Evolutionary conservation across 37 sponge, comb jelly and placozoan genomes (phyloP).

Genomic region (Geodia barretti): DNA sequence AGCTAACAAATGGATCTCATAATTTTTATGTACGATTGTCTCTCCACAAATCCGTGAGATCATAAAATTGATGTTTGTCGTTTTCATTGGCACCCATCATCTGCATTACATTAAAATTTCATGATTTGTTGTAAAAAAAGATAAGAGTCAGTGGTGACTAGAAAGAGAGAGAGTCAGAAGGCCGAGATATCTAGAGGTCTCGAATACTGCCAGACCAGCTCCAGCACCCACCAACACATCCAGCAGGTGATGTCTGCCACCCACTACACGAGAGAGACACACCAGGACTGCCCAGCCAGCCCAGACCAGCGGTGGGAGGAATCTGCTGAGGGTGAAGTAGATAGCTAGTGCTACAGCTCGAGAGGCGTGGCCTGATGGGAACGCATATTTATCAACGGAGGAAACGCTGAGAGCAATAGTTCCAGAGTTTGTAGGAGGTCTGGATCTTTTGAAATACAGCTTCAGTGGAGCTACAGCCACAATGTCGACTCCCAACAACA

Average conservation of each 20-base stretch:
- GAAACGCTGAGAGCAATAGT: constrained; percentile 69
- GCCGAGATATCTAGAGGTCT: constrained; percentile 13
- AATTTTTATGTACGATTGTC: not conserved
- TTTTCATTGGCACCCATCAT: too few relatives aligned
- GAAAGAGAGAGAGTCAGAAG: too few relatives aligned
- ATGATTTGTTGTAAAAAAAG: not conserved
- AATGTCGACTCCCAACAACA: constrained; percentile 67
- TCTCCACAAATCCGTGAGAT: not conserved
- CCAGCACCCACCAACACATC: constrained; percentile 74
- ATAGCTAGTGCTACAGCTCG: constrained; percentile 73
- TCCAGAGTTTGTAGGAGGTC: constrained; percentile 69
- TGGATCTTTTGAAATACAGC: constrained; percentile 66
- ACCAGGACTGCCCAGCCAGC: constrained; percentile 74
- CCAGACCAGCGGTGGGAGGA: constrained; percentile 67
- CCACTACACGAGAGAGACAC: constrained; percentile 63
- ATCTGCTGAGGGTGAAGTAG: constrained; percentile 64
- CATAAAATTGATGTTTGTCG: not conserved
- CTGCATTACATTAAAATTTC: not conserved
- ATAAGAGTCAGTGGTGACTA: not conserved
- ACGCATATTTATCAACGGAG: constrained; percentile 80
- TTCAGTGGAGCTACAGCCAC: constrained; percentile 77
- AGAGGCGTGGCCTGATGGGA: constrained; percentile 94
- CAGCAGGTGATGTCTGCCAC: constrained; percentile 77
- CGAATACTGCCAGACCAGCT: constrained; percentile 65
- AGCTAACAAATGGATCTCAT: too few relatives aligned